These are phyloP conservation scores for Margarornis squamiger DNA, from an alignment of 2,797 vertebrate genomes.

Conservation along the genomic window DNA sequence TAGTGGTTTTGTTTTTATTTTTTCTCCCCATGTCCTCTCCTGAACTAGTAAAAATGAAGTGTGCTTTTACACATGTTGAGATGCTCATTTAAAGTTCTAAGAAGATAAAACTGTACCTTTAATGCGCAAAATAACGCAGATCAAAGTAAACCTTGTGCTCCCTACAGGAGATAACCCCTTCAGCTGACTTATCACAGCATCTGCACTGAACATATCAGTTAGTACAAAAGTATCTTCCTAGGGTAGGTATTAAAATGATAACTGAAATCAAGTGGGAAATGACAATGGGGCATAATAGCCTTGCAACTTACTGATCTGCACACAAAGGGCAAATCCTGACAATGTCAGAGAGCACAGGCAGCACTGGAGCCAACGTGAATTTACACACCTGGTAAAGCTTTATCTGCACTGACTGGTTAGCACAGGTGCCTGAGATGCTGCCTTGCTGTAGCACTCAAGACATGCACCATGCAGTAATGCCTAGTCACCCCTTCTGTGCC, in stretches of 20 bases:
- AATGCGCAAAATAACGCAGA: background rate
- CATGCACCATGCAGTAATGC: background rate
- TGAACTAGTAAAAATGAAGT: background rate
- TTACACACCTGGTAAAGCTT: background rate
- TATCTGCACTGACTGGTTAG: background rate
- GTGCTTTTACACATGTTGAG: background rate
- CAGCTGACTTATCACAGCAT: background rate
- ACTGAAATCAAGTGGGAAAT: background rate
- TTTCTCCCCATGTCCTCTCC: background rate
- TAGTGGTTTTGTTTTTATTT: background rate
- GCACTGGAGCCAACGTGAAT: background rate
- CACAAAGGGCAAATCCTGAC: background rate
- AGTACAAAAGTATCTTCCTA: background rate
- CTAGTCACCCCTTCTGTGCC: background rate
- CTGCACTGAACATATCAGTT: background rate
- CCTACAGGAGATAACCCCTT: background rate
- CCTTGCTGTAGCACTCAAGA: background rate
- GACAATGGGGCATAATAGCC: fast-evolving
- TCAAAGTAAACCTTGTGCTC: background rate
- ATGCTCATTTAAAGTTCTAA: background rate
- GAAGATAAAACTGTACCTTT: background rate
- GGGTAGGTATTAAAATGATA: background rate
- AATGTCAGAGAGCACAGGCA: background rate
- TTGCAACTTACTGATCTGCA: background rate
- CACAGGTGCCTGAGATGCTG: no score